Evolutionary conservation across 2,113 vertebrate genomes (phyloP), one percentile per base, ranked within the genome.

Genomic region (Ictalurus punctatus): DNA sequence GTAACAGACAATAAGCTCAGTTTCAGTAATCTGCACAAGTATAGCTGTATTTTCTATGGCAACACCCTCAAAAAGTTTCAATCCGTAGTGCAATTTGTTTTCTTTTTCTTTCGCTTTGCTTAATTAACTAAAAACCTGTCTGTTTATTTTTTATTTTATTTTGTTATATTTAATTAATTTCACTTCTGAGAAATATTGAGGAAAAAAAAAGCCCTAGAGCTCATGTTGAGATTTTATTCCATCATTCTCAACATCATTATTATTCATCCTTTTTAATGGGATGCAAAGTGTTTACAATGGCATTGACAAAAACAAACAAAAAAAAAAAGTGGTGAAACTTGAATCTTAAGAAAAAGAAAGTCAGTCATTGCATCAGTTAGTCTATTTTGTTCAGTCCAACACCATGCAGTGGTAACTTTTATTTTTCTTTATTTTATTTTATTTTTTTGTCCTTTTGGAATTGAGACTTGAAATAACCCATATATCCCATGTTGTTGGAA

Each of bases 391-490:
- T 65, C 61, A 90, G 89, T 93, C 90, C 93, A 92, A 93, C 91
- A 92, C 92, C 88, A 90, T 93, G 91, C 93, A 91, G 89, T 94
- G 92, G 93, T 79, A 58, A 84, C 86, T 91, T 88, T 80, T 30
- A 52, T 52, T 30, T 83, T 87, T 84, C 44, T 48, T 48, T 48
- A 48, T 48, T 48, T 48, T 48, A 48, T 48, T 48, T 44, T 44
- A 44, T 71, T 87, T 54, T 89, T 89, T 79, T 44, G 71, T 92
- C 73, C 92, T 92, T 95, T 95, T 91, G 89, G 93, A 96, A 95
- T 95, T 94, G 93, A 95, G 94, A 97, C 96, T 97, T 97, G 95
- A 96, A 96, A 96, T 80, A 83, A 90, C 93, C 93, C 95, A 80
- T 95, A 94, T 95, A 94, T 95, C 95, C 91, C 94, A 94, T 94